phyloP scores from a whole-genome alignment of 92 coral and sea anemone genomes.

The Bergia sp. region DNA sequence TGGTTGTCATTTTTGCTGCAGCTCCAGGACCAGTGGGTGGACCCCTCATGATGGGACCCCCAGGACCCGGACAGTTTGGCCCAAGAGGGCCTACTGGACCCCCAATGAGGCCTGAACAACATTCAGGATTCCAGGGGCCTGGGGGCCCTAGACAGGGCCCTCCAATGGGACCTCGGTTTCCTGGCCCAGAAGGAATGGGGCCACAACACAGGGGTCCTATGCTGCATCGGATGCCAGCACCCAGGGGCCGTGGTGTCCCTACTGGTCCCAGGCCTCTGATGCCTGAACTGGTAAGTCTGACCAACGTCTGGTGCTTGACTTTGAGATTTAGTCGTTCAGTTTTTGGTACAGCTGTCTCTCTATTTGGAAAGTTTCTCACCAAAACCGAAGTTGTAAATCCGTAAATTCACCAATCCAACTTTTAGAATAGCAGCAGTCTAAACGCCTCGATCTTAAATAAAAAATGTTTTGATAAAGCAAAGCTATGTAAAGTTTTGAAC shows the following conservation, averaged over 20 bases:
- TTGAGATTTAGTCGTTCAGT: neutral
- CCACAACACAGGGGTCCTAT: constrained; percentile 79
- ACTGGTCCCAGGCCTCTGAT: constrained; percentile 77
- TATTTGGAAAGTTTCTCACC: too few species aligned
- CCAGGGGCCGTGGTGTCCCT: constrained; percentile 68
- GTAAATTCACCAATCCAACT: too few species aligned
- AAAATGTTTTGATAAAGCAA: too few species aligned
- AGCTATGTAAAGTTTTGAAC: too few species aligned
- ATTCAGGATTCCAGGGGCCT: constrained; percentile 87
- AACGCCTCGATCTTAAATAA: too few species aligned
- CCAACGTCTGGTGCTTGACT: neutral
- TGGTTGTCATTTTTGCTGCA: constrained; percentile 1
- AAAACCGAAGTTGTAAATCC: too few species aligned
- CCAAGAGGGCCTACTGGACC: constrained; percentile 91
- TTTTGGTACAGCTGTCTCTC: neutral
- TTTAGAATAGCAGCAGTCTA: too few species aligned
- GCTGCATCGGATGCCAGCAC: constrained; percentile 91
- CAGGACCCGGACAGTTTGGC: constrained; percentile 80
- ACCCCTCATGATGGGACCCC: constrained; percentile 60
- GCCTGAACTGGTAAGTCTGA: constrained; percentile 85
- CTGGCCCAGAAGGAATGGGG: constrained; percentile 86
- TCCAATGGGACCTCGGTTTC: constrained; percentile 81
- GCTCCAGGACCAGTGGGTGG: constrained; percentile 75
- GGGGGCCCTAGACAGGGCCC: constrained; percentile 92
- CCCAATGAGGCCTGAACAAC: constrained; percentile 71